These are phyloP conservation scores for Camponotus pennsylvanicus DNA, from an alignment of 1,140 invertebrate genomes.

Conservation along the genomic window DNA sequence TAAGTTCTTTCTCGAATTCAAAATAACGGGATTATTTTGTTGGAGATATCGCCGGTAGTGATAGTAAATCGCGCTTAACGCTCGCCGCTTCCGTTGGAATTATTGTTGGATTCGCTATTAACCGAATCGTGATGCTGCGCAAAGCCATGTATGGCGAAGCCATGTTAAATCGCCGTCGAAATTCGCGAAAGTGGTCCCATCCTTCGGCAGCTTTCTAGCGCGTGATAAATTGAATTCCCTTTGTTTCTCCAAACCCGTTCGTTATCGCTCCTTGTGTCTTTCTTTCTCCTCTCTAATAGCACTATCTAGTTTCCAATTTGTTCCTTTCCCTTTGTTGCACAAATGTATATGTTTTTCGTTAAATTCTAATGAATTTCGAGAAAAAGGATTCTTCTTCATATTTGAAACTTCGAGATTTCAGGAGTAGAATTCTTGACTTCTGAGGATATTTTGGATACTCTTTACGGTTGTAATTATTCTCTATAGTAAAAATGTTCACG, in stretches of 20 bases:
- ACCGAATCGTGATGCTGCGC: constrained; percentile 12
- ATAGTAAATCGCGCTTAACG: constrained; percentile 34
- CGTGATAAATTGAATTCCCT: constrained; percentile 30
- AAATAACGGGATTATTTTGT: constrained; percentile 42
- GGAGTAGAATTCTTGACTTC: no score
- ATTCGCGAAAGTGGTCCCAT: constrained; percentile 21
- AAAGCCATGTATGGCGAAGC: neutral
- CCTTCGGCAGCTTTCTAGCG: neutral
- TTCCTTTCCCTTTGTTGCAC: neutral
- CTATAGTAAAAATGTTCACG: no score
- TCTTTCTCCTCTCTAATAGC: neutral
- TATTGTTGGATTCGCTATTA: constrained; percentile 43
- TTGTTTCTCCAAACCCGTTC: constrained; percentile 13
- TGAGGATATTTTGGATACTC: no score
- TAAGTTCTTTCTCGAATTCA: constrained; percentile 9
- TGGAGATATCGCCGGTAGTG: constrained; percentile 27
- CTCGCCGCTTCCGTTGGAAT: constrained; percentile 9
- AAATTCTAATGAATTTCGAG: constrained; percentile 3
- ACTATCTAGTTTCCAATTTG: neutral
- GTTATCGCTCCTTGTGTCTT: constrained; percentile 22
- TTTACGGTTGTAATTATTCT: no score
- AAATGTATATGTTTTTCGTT: neutral
- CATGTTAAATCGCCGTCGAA: constrained; percentile 17
- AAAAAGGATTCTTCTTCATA: no score
- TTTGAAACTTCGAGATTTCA: no score